Evolutionary conservation across 2,113 vertebrate species (phyloP).

Genomic region (Anoura caudifer): DNA sequence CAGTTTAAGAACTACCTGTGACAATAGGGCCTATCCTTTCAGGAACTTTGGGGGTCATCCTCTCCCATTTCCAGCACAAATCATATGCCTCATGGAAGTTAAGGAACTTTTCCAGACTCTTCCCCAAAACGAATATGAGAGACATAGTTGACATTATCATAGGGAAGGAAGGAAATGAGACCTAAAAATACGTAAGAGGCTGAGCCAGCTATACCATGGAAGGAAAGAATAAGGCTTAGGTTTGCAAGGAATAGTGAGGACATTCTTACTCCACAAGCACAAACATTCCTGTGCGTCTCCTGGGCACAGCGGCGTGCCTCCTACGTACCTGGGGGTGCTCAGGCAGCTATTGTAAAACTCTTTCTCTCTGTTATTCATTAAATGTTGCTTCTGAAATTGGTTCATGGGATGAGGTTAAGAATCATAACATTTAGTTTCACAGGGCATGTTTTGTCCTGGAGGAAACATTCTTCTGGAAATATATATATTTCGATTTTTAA

Average conservation of each 20-base stretch:
- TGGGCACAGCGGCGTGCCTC: too few relatives aligned
- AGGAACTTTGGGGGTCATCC: background rate
- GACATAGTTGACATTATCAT: background rate
- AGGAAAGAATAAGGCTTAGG: background rate
- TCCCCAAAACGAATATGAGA: background rate
- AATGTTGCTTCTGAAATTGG: background rate
- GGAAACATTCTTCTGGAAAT: background rate
- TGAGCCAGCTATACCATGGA: background rate
- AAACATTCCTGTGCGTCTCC: too few relatives aligned
- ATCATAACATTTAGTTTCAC: background rate
- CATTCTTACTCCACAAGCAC: background rate
- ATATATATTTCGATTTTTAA: background rate
- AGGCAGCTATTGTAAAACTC: fast-evolving
- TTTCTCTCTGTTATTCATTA: background rate
- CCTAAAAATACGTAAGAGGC: background rate
- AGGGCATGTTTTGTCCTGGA: background rate
- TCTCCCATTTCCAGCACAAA: background rate
- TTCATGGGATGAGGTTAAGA: background rate
- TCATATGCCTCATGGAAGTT: background rate
- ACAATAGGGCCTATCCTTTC: background rate
- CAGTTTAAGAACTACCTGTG: too few relatives aligned
- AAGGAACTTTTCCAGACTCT: background rate
- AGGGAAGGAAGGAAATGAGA: background rate
- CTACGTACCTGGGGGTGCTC: fast-evolving
- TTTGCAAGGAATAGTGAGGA: background rate